Percentiles rank a stretch among this genome's conserved stretches.
Conservation (phyloP, 2,888 invertebrate genomes). For the Apoda limacodes region DNA sequence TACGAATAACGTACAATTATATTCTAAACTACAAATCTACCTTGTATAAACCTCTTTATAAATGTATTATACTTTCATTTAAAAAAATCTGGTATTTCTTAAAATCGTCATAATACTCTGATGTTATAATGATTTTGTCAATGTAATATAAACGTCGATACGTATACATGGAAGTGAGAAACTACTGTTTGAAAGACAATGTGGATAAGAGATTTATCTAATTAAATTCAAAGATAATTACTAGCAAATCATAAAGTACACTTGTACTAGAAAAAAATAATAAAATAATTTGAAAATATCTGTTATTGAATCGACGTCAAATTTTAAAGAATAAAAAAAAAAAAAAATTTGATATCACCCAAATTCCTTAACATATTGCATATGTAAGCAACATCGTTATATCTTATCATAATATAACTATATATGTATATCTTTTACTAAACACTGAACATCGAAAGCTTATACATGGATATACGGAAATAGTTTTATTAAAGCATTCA, state of each 20-base stretch:
- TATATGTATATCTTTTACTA: conserved; percentile 28
- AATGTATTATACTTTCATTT: conserved; percentile 45
- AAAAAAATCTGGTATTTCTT: conserved; percentile 19
- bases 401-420: conserved; percentile 4
- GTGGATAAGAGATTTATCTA: conserved; percentile 6
- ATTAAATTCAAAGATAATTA: not conserved
- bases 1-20: conserved; percentile 52
- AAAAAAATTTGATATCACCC: conserved; percentile 66
- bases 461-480: conserved; percentile 34
- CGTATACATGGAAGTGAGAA: too few species aligned
- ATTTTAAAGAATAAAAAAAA: too few species aligned
- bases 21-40: conserved; percentile 63
- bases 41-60: conserved; percentile 69
- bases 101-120: conserved; percentile 6
- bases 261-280: too few species aligned
- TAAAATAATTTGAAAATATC: too few species aligned
- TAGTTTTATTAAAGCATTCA: conserved; percentile 36
- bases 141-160: conserved; percentile 4
- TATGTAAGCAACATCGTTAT: conserved; percentile 40
- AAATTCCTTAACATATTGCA: conserved; percentile 56
- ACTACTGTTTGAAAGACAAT: conserved; percentile 8
- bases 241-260: too few species aligned
- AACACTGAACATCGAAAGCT: conserved; percentile 63
- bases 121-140: conserved; percentile 7
- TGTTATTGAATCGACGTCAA: too few species aligned